Conservation (phyloP, 2,113 vertebrate species). For the Nanorana parkeri region DNA sequence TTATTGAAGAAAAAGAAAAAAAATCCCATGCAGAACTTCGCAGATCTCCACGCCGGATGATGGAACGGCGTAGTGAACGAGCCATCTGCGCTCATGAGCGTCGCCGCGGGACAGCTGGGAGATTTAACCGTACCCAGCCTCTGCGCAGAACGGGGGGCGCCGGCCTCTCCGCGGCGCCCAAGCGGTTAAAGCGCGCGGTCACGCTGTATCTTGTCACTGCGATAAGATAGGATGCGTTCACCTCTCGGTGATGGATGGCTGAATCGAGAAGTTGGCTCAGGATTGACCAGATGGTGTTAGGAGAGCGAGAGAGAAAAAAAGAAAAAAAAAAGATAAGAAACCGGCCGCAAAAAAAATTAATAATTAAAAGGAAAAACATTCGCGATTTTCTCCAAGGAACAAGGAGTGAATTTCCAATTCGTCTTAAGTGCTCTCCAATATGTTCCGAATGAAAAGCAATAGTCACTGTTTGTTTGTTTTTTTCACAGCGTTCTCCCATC, state of each 20-base stretch:
- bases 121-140: background rate
- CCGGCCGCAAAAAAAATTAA: constrained; percentile 30
- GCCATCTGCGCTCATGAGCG: background rate
- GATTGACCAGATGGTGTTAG: constrained; percentile 37
- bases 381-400: constrained; percentile 34
- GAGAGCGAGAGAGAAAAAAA: background rate
- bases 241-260: constrained; percentile 33
- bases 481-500: too few species aligned
- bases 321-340: constrained; percentile 12
- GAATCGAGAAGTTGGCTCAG: constrained; percentile 6
- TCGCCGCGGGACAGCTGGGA: background rate
- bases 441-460: background rate
- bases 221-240: constrained; percentile 11
- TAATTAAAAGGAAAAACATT: constrained; percentile 45
- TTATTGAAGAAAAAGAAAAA: background rate
- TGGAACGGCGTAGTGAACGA: constrained; percentile 1
- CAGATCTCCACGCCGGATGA: constrained; percentile 13
- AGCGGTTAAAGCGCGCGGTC: background rate
- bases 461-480: background rate
- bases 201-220: background rate
- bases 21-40: background rate
- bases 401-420: background rate
- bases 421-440: constrained; percentile 24
- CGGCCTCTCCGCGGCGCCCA: background rate
- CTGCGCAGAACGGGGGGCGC: background rate